These are phyloP conservation scores for Cosmopolites sordidus DNA, from an alignment of 2,888 invertebrate species.

Conservation along the genomic window DNA sequence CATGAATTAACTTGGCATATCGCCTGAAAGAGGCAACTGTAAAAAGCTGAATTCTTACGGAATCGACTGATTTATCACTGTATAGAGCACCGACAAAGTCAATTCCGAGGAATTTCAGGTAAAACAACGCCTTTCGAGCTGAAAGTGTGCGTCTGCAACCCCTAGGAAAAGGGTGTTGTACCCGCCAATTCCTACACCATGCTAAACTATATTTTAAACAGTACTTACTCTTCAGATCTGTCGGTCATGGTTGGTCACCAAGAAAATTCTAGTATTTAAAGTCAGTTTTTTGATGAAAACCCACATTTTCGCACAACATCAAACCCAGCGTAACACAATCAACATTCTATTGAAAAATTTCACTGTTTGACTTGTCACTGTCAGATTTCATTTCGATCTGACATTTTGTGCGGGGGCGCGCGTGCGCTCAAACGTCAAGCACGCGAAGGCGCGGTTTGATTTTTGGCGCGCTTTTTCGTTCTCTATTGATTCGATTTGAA, in stretches of 20 bases:
- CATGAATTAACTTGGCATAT: slow-evolving; percentile 24
- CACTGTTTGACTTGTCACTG: slow-evolving; percentile 15
- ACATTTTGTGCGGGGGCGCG: slow-evolving; percentile 35
- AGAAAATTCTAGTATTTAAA: slow-evolving; percentile 74
- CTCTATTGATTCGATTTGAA: not conserved
- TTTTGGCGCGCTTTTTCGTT: slow-evolving; percentile 27
- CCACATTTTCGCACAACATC: slow-evolving; percentile 50
- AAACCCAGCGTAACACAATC: slow-evolving; percentile 47
- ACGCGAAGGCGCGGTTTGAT: slow-evolving; percentile 30
- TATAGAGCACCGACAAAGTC: no score
- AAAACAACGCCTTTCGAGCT: not conserved
- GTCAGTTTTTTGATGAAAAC: slow-evolving; percentile 61
- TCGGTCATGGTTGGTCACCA: slow-evolving; percentile 86
- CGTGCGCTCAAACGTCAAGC: slow-evolving; percentile 32
- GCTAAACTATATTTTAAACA: slow-evolving; percentile 30
- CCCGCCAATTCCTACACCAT: slow-evolving; percentile 27
- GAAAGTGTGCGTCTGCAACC: slow-evolving; percentile 11
- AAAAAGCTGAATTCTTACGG: not conserved
- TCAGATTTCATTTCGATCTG: slow-evolving; percentile 31
- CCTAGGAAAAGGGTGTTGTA: slow-evolving; percentile 23
- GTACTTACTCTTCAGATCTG: slow-evolving; percentile 84
- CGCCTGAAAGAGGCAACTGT: slow-evolving; percentile 11
- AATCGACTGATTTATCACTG: no score
- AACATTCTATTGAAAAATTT: slow-evolving; percentile 24
- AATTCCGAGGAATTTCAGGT: no score